Base-by-base conservation (phyloP, 2,113 vertebrate species). In the Chitala chitala region DNA sequence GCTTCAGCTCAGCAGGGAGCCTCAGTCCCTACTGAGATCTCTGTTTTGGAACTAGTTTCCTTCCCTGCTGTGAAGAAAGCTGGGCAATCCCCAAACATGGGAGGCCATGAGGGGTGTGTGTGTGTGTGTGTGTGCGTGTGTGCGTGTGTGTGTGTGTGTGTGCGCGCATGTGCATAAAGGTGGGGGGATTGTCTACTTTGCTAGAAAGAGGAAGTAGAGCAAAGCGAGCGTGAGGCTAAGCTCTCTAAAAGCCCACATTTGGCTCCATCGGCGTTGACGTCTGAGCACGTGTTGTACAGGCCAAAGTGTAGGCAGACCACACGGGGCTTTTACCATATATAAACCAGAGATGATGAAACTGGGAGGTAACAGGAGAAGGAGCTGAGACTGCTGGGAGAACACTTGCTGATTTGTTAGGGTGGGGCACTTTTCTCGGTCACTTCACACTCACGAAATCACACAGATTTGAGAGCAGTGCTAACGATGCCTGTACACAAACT, bases 261-360 rank as follows among this genome's bases (percentile, higher is more conserved):
- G 4, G 31, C 53, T n/a, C 44, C 61, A 36, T 61, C 7, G 9
- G 29, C 20, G 9, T 58, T 42, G 17, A 20, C 17, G 54, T 44
- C 15, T 42, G 38, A 72, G 40, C n/a, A n/a, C 15, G 36, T 72
- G 53, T 58, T 51, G 56, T 22, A n/a, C 20, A 17, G 22, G 17
- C 20, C 9, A 29, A 54, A 20, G 31, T 1, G n/a, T 42, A 33
- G 54, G 53, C 53, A 42, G 29, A 56, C 70, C n/a, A 9, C 1
- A 4, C 44, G 66, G 24, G 1, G 42, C 4, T 12, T n/a, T 73
- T 26, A 80, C 75, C 78, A 58, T 81, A 77, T 69, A 72, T 77
- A 64, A 80, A 80, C 42, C 56, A 48, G 74, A 84, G 82, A 87
- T 87, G 86, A 88, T 86, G 86, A 85, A 88, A 90, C 79, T 78